phyloP scores from a whole-genome alignment of 2,888 invertebrate genomes.

The Agonum fuliginosum region DNA sequence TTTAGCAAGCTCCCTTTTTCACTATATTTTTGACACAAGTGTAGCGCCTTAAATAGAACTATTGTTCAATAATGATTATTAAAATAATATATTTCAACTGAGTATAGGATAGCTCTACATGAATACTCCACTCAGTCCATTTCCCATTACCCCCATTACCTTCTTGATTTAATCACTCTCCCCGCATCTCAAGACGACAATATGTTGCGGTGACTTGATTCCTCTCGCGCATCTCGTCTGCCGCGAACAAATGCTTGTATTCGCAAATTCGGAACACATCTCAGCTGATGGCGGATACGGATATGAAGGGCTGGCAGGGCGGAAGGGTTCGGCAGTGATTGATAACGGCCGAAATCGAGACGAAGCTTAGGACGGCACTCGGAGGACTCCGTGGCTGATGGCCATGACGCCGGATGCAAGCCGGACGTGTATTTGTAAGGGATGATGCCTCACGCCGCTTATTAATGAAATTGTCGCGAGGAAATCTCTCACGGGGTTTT shows the following conservation, averaged over 20 bases:
- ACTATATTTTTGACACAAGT: no score
- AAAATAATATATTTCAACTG: no score
- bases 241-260: conserved; percentile 32
- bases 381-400: not conserved
- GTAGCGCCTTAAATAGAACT: no score
- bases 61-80: no score
- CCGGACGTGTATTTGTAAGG: conserved; percentile 28
- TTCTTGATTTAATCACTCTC: not conserved
- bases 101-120: no score
- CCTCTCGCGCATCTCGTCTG: not conserved
- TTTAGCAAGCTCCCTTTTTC: no score
- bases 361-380: conserved; percentile 40
- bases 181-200: not conserved
- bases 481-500: not conserved
- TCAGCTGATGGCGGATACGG: no score
- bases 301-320: conserved; percentile 59
- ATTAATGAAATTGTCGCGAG: conserved; percentile 26
- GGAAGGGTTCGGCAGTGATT: conserved; percentile 64
- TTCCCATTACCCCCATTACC: no score
- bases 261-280: conserved; percentile 43
- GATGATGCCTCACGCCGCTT: conserved; percentile 8
- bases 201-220: conserved; percentile 22
- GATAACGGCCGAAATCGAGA: conserved; percentile 61
- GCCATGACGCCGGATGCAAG: conserved; percentile 15
- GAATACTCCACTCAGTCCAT: no score